Base-by-base conservation (phyloP, 2,113 vertebrate species). In the Psittacula cyanocephala region DNA sequence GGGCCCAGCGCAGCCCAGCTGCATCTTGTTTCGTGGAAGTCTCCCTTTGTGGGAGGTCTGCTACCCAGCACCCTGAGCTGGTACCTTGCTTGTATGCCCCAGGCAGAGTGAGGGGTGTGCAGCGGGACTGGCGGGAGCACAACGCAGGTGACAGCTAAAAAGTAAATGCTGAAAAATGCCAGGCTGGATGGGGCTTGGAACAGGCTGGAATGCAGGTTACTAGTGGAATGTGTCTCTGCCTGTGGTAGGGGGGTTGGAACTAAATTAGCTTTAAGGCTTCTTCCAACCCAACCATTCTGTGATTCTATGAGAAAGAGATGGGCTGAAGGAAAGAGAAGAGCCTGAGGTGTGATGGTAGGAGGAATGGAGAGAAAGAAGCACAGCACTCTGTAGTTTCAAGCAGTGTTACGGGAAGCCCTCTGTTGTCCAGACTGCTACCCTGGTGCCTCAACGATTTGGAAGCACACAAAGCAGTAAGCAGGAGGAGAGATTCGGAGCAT, bases 381-480 rank as follows among this genome's bases (percentile, higher is more conserved):
- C 65, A 22, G 9, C 43, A 12, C 28, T 47, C 23, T 3, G 37
- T 35, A 25, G 41, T 71, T 39, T 24, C 8, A 1, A 62, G 52
- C 53, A 35, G 9, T 2, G 11, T 49, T 25, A 49, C 19, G 25
- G 35, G 81, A 63, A 62, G 33, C 49, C 20, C 17, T 17, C 59
- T 3, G 17, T 13, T 47, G 35, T 6, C 50, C 70, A 35, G 25
- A 15, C 25, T 1, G 4, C 35, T 20, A 22, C 10, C 8, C 20
- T 1, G 2, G 23, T 13, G 24, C 10, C 57, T 60, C 76, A 39
- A 3, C 0, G 0, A 22, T 27, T 57, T 22, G 60, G 53, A 74
- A 50, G 37, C n/a, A 11, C 23, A 7, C 43, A 50, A 39, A 41
- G 41, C 29, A 55, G 27, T 8, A 41, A 31, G 75, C 1, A 7